phyloP scores from a whole-genome alignment of 2,888 invertebrate genomes.

The Steinernema carpocapsae region DNA sequence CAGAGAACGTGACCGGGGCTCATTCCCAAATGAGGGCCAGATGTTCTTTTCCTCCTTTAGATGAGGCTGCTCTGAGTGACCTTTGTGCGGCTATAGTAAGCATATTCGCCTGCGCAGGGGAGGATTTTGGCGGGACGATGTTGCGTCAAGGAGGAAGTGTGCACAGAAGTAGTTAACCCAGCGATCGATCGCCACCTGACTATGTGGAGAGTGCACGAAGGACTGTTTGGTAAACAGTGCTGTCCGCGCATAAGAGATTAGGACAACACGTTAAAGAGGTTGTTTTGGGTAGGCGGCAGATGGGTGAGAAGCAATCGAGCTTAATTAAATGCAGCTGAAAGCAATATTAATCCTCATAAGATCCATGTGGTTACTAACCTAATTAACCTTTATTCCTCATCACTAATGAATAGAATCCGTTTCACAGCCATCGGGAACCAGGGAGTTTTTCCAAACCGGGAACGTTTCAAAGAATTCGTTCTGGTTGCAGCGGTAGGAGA shows the following conservation, averaged over 20 bases:
- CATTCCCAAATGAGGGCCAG: constrained; percentile 19
- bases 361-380: no score
- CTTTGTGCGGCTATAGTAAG: constrained; percentile 3
- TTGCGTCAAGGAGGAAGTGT: not conserved
- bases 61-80: constrained; percentile 26
- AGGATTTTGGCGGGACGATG: not conserved
- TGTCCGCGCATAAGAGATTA: no score
- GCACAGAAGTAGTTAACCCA: not conserved
- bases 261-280: no score
- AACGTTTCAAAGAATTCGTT: not conserved
- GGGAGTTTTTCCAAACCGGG: not conserved
- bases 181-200: not conserved
- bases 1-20: not conserved
- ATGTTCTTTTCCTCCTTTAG: no score
- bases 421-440: not conserved
- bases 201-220: not conserved
- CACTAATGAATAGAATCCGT: constrained; percentile 4
- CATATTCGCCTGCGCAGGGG: not conserved
- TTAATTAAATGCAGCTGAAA: no score
- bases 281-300: no score
- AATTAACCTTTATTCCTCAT: no score
- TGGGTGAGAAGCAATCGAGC: no score
- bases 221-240: no score
- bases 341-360: no score
- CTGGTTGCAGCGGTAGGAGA: not conserved